These are phyloP conservation scores for Drosophila lacteicornis DNA, from an alignment of 1,140 invertebrate species.

Conservation along the genomic window DNA sequence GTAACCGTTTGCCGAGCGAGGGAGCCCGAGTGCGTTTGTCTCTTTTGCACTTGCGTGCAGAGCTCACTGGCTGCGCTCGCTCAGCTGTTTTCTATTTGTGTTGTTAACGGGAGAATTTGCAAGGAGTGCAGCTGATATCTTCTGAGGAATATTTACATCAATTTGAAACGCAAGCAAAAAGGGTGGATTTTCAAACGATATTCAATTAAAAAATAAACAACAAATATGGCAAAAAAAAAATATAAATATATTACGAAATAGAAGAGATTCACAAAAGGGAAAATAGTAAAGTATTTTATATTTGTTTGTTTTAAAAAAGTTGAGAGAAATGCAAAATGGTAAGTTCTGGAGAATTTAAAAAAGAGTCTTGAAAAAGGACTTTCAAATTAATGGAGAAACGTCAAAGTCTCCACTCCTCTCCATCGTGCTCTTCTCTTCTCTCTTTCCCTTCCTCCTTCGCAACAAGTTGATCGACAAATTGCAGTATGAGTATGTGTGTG, in stretches of 20 bases:
- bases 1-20: conserved; percentile 24
- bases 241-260: no score
- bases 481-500: conserved; percentile 1
- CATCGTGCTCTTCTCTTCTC: no score
- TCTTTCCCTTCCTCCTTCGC: not conserved
- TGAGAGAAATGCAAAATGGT: not conserved
- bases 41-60: conserved; percentile 31
- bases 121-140: conserved; percentile 33
- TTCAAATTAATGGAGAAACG: no score
- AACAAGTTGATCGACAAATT: conserved; percentile 29
- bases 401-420: not conserved
- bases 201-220: not conserved
- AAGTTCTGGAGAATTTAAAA: not conserved
- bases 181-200: not conserved
- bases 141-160: conserved; percentile 9
- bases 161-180: not conserved
- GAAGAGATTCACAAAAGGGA: no score
- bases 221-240: no score
- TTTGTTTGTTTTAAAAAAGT: not conserved
- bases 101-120: conserved; percentile 22
- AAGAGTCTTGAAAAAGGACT: not conserved
- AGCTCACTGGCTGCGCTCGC: conserved; percentile 15
- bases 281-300: no score
- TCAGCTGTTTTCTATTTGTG: conserved; percentile 44
- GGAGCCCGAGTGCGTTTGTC: conserved; percentile 8